These are phyloP conservation scores for Latrodectus geometricus DNA, from an alignment of 1,140 invertebrate species.

Conservation along the genomic window DNA sequence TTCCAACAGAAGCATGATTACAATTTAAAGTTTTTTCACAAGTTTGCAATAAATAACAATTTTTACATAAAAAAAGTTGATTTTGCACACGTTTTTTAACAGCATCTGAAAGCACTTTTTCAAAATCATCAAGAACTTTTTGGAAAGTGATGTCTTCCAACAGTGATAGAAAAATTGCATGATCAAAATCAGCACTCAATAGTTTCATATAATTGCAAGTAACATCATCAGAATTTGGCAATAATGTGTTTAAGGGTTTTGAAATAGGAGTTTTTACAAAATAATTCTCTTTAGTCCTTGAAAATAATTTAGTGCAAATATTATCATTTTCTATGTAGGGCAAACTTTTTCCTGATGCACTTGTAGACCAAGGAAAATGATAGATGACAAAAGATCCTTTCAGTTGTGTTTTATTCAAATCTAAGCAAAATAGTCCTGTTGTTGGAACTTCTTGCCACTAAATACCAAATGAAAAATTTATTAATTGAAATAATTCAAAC, in stretches of 20 bases:
- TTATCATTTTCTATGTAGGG: neutral
- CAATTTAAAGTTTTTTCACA: conserved; percentile 63
- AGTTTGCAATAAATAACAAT: conserved; percentile 69
- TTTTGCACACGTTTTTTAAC: conserved; percentile 75
- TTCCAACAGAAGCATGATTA: conserved; percentile 81
- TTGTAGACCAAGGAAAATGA: conserved; percentile 66
- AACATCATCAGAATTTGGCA: conserved; percentile 29
- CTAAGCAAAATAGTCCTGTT: conserved; percentile 76
- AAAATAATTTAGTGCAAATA: neutral
- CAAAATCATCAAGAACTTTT: conserved; percentile 70
- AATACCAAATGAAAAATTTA: conserved; percentile 27
- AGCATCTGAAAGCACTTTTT: conserved; percentile 75
- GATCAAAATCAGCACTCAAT: neutral
- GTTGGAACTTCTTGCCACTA: conserved; percentile 79
- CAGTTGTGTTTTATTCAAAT: conserved; percentile 68
- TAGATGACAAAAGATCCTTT: conserved; percentile 62
- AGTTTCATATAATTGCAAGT: neutral
- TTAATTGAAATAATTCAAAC: conserved; percentile 1
- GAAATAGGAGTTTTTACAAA: conserved; percentile 4
- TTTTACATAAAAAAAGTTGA: conserved; percentile 77
- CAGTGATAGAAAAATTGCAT: neutral
- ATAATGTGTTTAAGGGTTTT: conserved; percentile 10
- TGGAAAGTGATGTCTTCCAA: neutral
- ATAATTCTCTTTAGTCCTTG: neutral
- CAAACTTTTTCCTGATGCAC: conserved; percentile 37